Conservation (phyloP, 2,888 invertebrate species). For the Andrena praecox region DNA sequence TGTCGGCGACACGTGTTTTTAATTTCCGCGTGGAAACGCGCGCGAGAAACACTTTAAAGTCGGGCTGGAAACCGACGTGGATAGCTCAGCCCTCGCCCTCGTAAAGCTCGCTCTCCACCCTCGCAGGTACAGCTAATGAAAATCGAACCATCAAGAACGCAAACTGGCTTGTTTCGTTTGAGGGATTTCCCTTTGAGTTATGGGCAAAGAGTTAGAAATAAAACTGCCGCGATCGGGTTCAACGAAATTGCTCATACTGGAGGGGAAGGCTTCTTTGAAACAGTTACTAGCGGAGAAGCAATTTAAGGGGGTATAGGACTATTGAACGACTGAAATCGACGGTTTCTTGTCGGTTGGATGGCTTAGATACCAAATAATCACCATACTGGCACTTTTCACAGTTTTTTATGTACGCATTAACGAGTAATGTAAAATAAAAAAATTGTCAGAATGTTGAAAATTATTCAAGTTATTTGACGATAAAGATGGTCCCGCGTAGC, state of each 20-base stretch:
- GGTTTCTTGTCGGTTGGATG: no score
- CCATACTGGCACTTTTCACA: no score
- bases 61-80: constrained; percentile 25
- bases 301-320: no score
- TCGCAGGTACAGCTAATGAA: constrained; percentile 40
- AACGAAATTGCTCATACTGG: constrained; percentile 8
- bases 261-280: neutral
- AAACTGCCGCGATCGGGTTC: neutral
- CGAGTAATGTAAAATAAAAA: no score
- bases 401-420: no score
- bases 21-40: constrained; percentile 49
- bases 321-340: no score
- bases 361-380: no score
- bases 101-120: constrained; percentile 19
- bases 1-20: constrained; percentile 53
- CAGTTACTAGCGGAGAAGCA: no score
- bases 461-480: no score
- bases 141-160: constrained; percentile 55
- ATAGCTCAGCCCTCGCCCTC: constrained; percentile 4
- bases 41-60: constrained; percentile 24
- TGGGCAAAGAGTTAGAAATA: constrained; percentile 25
- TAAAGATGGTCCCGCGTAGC: no score
- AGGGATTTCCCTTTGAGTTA: constrained; percentile 33
- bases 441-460: no score
- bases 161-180: constrained; percentile 25